Evolutionary conservation across 2,113 vertebrate species (phyloP).

Genomic region (Anguilla japonica): DNA sequence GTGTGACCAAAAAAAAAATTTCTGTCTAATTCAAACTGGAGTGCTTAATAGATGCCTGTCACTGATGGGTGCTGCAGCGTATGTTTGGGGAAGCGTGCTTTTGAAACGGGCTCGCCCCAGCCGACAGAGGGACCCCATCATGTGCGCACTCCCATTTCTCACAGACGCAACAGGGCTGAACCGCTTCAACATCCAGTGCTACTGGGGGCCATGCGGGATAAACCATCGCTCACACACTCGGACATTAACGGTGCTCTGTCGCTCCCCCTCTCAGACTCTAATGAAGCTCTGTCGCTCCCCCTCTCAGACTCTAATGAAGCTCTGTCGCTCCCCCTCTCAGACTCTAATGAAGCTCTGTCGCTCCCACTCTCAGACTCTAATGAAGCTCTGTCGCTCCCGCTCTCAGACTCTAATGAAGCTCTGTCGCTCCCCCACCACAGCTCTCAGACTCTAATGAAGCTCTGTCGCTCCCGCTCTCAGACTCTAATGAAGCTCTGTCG

Average conservation of each 20-base stretch:
- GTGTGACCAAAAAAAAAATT: constrained; percentile 33
- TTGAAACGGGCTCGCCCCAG: background rate
- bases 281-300: too few species aligned
- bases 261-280: too few species aligned
- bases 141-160: background rate
- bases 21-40: constrained; percentile 29
- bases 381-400: too few species aligned
- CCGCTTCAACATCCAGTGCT: background rate
- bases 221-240: background rate
- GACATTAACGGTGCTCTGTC: background rate
- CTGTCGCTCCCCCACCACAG: too few species aligned
- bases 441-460: too few species aligned
- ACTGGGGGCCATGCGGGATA: background rate
- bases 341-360: too few species aligned
- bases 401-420: too few species aligned
- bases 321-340: too few species aligned
- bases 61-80: background rate
- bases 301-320: too few species aligned
- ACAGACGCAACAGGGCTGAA: background rate
- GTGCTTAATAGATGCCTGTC: background rate
- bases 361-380: too few species aligned
- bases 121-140: background rate
- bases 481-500: too few species aligned
- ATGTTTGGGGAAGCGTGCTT: background rate
- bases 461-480: too few species aligned